Evolutionary conservation across 2,797 vertebrate genomes (phyloP).

Genomic region (Vespertilio murinus): DNA sequence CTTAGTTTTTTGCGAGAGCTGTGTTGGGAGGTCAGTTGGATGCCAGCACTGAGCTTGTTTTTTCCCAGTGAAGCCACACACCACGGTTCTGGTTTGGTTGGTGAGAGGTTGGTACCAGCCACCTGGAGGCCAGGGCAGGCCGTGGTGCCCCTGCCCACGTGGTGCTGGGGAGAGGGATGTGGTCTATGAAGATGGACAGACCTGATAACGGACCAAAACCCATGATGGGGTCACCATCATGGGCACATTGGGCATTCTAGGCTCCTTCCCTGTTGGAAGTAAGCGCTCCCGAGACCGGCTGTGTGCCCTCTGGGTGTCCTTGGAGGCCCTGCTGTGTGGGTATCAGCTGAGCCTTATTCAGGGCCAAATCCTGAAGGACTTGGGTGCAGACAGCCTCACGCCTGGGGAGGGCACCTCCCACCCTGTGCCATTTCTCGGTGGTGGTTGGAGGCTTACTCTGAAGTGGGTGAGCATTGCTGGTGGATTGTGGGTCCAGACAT

Average conservation of each 20-base stretch:
- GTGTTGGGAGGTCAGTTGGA: not conserved
- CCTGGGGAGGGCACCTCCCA: too few relatives aligned
- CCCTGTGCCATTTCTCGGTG: not conserved
- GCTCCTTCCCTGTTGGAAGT: not conserved
- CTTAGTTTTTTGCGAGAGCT: not conserved
- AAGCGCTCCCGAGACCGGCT: not conserved
- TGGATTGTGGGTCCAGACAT: not conserved
- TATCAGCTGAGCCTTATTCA: not conserved
- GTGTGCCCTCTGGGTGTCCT: not conserved
- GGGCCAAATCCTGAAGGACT: not conserved
- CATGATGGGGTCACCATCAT: fast-evolving
- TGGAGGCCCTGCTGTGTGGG: not conserved
- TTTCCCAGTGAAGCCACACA: not conserved
- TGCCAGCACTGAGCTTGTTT: not conserved
- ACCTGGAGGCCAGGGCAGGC: not conserved
- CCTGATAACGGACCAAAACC: too few relatives aligned
- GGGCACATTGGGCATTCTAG: not conserved
- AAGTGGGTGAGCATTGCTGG: not conserved
- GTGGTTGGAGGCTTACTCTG: not conserved
- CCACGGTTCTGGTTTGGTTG: not conserved
- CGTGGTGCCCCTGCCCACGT: not conserved
- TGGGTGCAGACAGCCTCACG: not conserved
- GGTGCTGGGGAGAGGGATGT: not conserved
- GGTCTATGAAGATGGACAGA: not conserved
- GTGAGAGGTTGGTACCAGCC: not conserved